Percentiles rank a stretch among this genome's conserved stretches.
Evolutionary conservation across 2,797 vertebrate genomes (phyloP).

Genomic region (Gymnoscopelus braueri): DNA sequence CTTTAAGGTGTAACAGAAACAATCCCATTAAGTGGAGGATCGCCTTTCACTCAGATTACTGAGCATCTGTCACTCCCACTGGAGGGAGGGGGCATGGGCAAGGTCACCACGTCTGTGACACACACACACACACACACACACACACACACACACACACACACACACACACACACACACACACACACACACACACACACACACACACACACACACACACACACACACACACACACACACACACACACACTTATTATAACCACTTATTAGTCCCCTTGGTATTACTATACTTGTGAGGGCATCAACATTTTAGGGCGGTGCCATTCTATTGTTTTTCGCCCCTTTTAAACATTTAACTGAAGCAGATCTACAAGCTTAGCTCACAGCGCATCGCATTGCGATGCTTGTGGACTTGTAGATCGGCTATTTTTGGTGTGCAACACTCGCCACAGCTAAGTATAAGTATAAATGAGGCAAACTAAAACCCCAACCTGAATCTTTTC

Average conservation of each 20-base stretch:
- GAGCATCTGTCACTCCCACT: conserved; percentile 79
- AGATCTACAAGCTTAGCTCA: not conserved
- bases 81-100: conserved; percentile 67
- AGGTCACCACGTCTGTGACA: conserved; percentile 55
- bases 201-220: not conserved
- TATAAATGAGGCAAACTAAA: no score
- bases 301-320: no score
- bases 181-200: conserved; percentile 1
- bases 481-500: no score
- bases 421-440: not conserved
- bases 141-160: conserved; percentile 14
- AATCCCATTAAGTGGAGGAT: conserved; percentile 82
- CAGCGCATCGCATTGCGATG: no score
- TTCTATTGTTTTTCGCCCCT: no score
- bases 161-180: not conserved
- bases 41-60: conserved; percentile 84
- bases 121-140: conserved; percentile 9
- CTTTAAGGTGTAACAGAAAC: conserved; percentile 83
- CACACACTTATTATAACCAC: not conserved
- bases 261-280: no score
- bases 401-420: no score
- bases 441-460: no score
- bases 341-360: no score
- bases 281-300: no score
- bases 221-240: conserved; percentile 6